Conservation (phyloP, 2,797 vertebrate species). For the Sebastes reedi region DNA sequence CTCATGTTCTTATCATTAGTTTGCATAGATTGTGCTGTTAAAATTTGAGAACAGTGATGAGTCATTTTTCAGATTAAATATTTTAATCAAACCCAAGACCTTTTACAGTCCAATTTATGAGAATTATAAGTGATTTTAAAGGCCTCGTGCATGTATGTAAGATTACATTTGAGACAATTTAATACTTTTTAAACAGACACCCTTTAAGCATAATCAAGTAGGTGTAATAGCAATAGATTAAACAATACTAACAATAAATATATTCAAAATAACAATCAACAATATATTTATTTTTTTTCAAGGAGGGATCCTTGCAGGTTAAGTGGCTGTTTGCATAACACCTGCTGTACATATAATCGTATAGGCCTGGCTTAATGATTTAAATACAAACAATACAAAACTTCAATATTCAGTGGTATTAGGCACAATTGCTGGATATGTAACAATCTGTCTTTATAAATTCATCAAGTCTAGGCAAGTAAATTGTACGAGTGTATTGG, state of each 20-base stretch:
- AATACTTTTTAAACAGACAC: background rate
- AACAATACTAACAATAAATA: conserved; percentile 8
- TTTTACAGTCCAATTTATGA: background rate
- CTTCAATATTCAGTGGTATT: background rate
- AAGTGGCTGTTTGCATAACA: background rate
- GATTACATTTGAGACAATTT: background rate
- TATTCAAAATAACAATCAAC: background rate
- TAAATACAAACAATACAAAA: conserved; percentile 13
- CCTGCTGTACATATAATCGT: background rate
- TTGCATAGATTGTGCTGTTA: background rate
- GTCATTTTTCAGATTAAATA: background rate
- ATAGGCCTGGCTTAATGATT: background rate
- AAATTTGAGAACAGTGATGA: background rate
- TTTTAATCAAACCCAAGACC: background rate
- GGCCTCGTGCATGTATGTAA: background rate
- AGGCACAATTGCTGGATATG: background rate
- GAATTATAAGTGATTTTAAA: background rate
- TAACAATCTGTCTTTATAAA: background rate
- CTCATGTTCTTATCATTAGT: background rate
- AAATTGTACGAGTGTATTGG: conserved; percentile 12
- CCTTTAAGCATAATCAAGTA: background rate
- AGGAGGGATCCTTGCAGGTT: background rate
- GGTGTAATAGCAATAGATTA: background rate
- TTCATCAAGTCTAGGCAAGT: background rate
- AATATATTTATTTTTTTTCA: background rate